Base-by-base conservation (phyloP, 2,888 invertebrate genomes). In the Shargacucullia verbasci region DNA sequence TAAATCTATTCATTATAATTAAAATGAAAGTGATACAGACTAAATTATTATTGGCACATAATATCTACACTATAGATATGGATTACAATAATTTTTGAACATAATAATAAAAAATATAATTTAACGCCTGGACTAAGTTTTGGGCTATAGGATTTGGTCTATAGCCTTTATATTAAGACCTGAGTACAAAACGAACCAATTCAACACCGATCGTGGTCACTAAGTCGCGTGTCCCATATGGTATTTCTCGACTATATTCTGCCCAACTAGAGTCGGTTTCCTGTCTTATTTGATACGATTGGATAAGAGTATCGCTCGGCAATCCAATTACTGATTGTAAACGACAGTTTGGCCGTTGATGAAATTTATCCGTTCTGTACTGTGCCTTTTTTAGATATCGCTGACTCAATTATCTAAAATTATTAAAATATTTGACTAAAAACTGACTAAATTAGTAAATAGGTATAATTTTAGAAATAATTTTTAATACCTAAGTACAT, bases 11-110 rank as follows among this genome's bases (percentile, higher is more conserved):
- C 9, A 59, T 63, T 67, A 74, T 71, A 70, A 72, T 70, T 72
- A 73, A 68, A 78, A 75, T 78, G 73, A 70, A 80, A 76, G 66
- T 62, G 60, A 63, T 70, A 65, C 64, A 64, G 63, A 76, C 71
- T 74, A 75, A 73, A 63, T 73, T 58, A 71, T 50, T 77, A 80
- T 84, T 83, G 83, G 83, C 83, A 83, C 84, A 64, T 71, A 65
- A 67, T 73, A 75, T 70, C 76, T 75, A 75, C 70, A 70, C 56
- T 73, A 70, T 63, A 64, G 54, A 67, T 67, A 60, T 50, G 54
- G 34, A 57, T 54, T 55, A 63, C n/a, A 60, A 65, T 4, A 20
- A 20, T 3, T 57, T 54, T 46, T 27, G 34, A 39, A 39, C 47
- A 47, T 46, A n/a, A n/a, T n/a, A 49, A 57, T 31, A 49, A 13